phyloP scores from a whole-genome alignment of 2,113 vertebrate species.

The Rostratula benghalensis region DNA sequence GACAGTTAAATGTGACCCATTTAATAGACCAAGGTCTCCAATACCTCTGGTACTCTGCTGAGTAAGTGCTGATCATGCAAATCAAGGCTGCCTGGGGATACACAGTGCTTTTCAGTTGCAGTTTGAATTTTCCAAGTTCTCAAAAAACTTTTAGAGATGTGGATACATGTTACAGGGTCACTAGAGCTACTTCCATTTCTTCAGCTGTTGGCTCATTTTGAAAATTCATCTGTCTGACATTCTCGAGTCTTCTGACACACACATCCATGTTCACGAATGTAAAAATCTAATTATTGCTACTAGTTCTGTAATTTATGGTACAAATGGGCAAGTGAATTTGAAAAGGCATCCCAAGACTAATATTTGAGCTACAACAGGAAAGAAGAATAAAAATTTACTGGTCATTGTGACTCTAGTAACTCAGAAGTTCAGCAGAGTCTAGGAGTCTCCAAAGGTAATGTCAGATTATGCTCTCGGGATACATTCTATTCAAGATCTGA shows the following conservation, averaged over 20 bases:
- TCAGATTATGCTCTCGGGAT: background rate
- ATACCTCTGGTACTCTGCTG: slow-evolving; percentile 40
- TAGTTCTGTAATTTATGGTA: background rate
- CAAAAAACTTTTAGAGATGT: slow-evolving; percentile 49
- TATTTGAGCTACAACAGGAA: background rate
- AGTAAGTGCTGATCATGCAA: slow-evolving; percentile 59
- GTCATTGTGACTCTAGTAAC: background rate
- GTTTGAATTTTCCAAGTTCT: slow-evolving; percentile 56
- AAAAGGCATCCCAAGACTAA: slow-evolving; percentile 17
- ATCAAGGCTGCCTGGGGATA: slow-evolving; percentile 64
- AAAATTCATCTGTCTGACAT: background rate
- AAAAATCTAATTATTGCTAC: slow-evolving; percentile 16
- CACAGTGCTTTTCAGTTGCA: slow-evolving; percentile 47
- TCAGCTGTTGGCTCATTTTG: background rate
- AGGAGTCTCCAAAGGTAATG: background rate
- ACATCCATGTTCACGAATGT: background rate
- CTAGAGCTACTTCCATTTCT: slow-evolving; percentile 49
- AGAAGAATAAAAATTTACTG: background rate
- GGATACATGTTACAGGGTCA: slow-evolving; percentile 46
- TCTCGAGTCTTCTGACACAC: slow-evolving; percentile 4
- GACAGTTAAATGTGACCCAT: slow-evolving; percentile 56
- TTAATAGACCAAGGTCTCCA: slow-evolving; percentile 51
- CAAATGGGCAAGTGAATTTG: background rate
- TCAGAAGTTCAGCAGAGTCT: background rate
- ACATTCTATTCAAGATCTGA: background rate